phyloP scores from a whole-genome alignment of 2,113 vertebrate species.

The Macroglossus sobrinus region DNA sequence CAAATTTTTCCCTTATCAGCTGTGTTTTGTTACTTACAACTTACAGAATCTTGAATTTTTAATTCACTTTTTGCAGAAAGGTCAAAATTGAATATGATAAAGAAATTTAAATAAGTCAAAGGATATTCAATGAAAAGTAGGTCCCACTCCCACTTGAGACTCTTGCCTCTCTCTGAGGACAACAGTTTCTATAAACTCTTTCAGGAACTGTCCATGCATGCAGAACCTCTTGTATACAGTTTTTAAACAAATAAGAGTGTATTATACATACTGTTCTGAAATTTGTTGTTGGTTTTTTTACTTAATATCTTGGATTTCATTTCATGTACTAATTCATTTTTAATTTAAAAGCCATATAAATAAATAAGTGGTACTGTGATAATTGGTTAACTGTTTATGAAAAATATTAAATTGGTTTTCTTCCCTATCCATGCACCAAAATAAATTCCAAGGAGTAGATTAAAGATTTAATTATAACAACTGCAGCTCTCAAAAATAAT shows the following conservation, averaged over 20 bases:
- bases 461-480: conserved; percentile 51
- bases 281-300: conserved; percentile 5
- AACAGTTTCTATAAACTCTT: not conserved
- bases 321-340: conserved; percentile 59
- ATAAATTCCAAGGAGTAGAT: conserved; percentile 40
- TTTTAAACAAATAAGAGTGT: conserved; percentile 27
- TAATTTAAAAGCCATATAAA: conserved; percentile 63
- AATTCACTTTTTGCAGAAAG: not conserved
- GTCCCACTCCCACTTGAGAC: not conserved
- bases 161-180: not conserved
- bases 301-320: conserved; percentile 45
- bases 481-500: not conserved
- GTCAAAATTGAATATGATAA: not conserved
- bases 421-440: conserved; percentile 7
- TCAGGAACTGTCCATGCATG: not conserved
- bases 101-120: conserved; percentile 23
- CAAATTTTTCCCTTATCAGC: not conserved
- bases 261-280: not conserved
- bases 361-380: conserved; percentile 49
- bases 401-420: conserved; percentile 57
- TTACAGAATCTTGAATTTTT: not conserved
- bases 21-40: not conserved
- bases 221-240: not conserved
- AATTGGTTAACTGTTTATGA: conserved; percentile 55
- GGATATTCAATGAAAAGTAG: not conserved